These are phyloP conservation scores for Prorops nasuta DNA, from an alignment of 1,140 invertebrate species.

Conservation along the genomic window DNA sequence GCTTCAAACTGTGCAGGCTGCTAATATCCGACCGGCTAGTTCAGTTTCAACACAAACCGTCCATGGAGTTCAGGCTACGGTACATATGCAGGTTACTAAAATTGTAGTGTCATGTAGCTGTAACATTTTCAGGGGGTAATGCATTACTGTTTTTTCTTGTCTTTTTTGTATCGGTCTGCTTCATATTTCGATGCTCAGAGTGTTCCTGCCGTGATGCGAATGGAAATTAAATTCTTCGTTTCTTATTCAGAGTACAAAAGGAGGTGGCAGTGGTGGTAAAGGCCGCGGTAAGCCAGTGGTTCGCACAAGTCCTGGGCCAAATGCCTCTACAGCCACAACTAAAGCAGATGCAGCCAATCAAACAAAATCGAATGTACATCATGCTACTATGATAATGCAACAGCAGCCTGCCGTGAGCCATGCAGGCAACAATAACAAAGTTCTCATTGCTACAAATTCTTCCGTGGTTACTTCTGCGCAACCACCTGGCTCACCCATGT, in stretches of 20 bases:
- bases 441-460: constrained; percentile 36
- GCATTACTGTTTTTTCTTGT: constrained; percentile 24
- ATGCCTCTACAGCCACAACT: constrained; percentile 43
- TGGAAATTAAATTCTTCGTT: constrained; percentile 25
- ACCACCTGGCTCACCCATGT: constrained; percentile 49
- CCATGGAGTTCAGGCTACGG: constrained; percentile 63
- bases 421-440: constrained; percentile 49
- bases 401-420: constrained; percentile 45
- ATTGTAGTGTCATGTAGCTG: neutral
- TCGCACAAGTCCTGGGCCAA: constrained; percentile 62
- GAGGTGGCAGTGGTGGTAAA: constrained; percentile 47
- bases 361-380: constrained; percentile 57
- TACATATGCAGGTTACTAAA: constrained; percentile 44
- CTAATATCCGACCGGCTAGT: constrained; percentile 69
- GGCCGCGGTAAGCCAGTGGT: constrained; percentile 58
- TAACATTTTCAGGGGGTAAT: constrained; percentile 37
- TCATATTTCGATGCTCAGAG: no score
- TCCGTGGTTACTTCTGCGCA: constrained; percentile 40
- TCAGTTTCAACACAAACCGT: constrained; percentile 78
- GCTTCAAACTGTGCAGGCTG: constrained; percentile 47
- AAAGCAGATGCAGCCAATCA: constrained; percentile 74
- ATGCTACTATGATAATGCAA: constrained; percentile 43
- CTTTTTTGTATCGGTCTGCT: constrained; percentile 4
- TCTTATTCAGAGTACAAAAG: constrained; percentile 50
- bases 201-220: no score